Conservation (phyloP, 2,113 vertebrate species). For the Falco punctatus region DNA sequence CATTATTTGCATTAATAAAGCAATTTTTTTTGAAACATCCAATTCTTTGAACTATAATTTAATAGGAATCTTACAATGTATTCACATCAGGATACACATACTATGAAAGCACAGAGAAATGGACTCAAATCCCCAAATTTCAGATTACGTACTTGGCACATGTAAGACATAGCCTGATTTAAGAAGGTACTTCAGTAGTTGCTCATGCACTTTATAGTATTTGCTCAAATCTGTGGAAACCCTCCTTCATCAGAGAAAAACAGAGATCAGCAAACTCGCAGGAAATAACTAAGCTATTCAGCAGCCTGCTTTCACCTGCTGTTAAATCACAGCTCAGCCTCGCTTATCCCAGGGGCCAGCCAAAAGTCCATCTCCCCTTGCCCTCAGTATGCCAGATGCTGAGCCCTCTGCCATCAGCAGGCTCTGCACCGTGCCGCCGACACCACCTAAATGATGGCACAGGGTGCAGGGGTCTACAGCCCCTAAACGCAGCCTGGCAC, state of each 20-base stretch:
- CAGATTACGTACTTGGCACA: background rate
- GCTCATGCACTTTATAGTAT: background rate
- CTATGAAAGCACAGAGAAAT: background rate
- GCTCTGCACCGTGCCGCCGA: background rate
- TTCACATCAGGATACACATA: background rate
- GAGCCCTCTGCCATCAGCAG: background rate
- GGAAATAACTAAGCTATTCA: background rate
- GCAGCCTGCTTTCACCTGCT: background rate
- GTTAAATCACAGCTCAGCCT: background rate
- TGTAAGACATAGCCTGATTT: background rate
- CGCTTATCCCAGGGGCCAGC: background rate
- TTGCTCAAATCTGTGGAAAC: background rate
- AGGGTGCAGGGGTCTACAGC: background rate
- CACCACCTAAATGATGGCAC: rapidly evolving
- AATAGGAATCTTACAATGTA: background rate
- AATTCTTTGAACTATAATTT: background rate
- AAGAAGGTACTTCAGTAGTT: background rate
- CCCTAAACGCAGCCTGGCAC: background rate
- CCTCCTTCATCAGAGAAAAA: background rate
- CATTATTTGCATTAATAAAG: background rate
- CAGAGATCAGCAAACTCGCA: background rate
- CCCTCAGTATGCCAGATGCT: background rate
- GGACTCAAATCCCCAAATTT: background rate
- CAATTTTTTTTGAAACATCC: background rate
- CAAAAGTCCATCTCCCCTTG: background rate